Conservation (phyloP, 2,888 invertebrate genomes). For the Agonopterix heracliana region DNA sequence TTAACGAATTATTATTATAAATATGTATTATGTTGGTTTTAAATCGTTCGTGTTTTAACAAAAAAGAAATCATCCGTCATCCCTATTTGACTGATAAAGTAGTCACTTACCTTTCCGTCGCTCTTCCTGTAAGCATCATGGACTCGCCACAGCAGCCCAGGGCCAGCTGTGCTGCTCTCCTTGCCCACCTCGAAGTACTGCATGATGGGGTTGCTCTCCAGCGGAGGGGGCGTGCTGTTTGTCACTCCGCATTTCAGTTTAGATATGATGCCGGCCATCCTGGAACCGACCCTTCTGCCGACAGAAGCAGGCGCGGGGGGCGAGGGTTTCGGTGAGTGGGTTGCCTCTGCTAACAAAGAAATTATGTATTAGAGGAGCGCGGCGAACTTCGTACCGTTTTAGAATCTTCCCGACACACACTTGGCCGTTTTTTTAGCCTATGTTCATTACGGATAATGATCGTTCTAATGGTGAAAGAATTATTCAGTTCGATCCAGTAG, state of each 20-base stretch:
- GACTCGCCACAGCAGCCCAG: conserved; percentile 93
- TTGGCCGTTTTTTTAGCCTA: no score
- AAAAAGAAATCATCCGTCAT: no score
- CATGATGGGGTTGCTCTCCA: conserved; percentile 88
- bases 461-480: no score
- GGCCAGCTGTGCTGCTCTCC: conserved; percentile 87
- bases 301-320: conserved; percentile 20
- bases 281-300: conserved; percentile 21
- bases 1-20: no score
- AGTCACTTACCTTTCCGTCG: conserved; percentile 87
- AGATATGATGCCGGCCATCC: conserved; percentile 48
- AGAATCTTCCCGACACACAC: no score
- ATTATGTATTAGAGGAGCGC: not conserved
- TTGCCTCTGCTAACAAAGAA: conserved; percentile 18
- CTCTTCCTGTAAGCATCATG: conserved; percentile 92
- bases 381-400: no score
- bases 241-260: conserved; percentile 35
- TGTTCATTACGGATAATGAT: no score
- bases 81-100: not conserved
- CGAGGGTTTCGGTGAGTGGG: conserved; percentile 18
- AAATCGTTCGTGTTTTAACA: no score
- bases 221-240: conserved; percentile 27
- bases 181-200: conserved; percentile 92
- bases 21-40: no score
- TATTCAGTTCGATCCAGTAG: no score